phyloP scores from a whole-genome alignment of 1,140 invertebrate species.

The Stegodyphus mimosarum region DNA sequence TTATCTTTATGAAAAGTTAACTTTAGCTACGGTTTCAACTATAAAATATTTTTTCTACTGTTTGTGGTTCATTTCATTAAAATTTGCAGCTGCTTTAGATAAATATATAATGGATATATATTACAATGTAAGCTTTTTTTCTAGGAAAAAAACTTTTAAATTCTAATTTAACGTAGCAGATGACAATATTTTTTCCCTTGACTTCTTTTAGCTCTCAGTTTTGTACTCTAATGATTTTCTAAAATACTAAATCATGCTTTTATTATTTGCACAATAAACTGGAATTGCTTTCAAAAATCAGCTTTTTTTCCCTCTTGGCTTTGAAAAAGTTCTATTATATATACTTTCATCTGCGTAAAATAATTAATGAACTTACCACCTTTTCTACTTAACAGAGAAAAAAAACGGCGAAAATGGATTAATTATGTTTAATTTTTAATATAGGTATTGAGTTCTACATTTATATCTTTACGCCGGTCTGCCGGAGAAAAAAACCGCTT shows the following conservation, averaged over 20 bases:
- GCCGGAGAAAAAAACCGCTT: too few species aligned
- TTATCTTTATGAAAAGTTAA: neutral
- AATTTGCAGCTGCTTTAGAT: too few species aligned
- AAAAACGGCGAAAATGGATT: slow-evolving; percentile 13
- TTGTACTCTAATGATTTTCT: neutral
- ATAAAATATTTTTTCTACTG: too few species aligned
- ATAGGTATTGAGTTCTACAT: neutral
- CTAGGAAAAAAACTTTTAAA: too few species aligned
- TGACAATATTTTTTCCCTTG: neutral
- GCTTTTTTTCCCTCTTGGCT: neutral
- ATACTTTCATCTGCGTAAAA: neutral
- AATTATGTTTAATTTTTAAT: slow-evolving; percentile 19
- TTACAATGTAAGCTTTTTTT: too few species aligned
- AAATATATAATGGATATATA: too few species aligned
- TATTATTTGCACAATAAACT: slow-evolving; percentile 1
- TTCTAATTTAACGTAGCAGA: too few species aligned
- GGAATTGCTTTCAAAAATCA: neutral
- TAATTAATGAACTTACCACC: slow-evolving; percentile 14
- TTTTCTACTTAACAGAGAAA: neutral
- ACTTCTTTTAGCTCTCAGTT: too few species aligned
- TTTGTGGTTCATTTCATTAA: too few species aligned
- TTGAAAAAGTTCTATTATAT: neutral
- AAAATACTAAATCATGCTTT: slow-evolving; percentile 11
- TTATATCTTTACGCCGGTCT: too few species aligned
- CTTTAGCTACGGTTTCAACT: too few species aligned